A percentile compares a stretch with the other conserved stretches of the same genome.
These are phyloP conservation scores for Saguinus imperator DNA, from an alignment of 2,113 vertebrate genomes.

Conservation along the genomic window DNA sequence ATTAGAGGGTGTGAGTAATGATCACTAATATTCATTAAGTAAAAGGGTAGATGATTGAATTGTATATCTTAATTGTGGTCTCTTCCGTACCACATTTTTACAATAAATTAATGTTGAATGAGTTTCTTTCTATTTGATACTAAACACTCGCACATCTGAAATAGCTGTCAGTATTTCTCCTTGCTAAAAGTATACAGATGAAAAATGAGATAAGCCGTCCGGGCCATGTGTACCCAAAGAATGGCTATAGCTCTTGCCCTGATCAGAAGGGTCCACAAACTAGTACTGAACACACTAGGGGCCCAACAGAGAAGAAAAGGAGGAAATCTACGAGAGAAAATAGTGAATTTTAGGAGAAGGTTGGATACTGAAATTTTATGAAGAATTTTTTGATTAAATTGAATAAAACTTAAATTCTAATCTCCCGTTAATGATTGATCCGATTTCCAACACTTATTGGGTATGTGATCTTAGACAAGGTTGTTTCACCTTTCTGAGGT, in stretches of 20 bases:
- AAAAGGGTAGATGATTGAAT: not conserved
- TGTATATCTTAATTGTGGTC: not conserved
- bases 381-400: not conserved
- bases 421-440: not conserved
- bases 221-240: not conserved
- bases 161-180: not conserved
- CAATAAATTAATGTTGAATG: not conserved
- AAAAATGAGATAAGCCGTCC: not conserved
- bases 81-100: constrained; percentile 8
- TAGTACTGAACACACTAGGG: not conserved
- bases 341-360: not conserved
- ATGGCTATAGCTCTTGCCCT: not conserved
- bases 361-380: not conserved
- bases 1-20: not conserved
- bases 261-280: not conserved
- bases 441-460: not conserved
- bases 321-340: not conserved
- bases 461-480: not conserved
- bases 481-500: not conserved
- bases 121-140: not conserved
- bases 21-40: not conserved
- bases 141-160: not conserved
- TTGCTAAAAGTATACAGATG: not conserved
- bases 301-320: not conserved
- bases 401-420: not conserved